Conservation (phyloP, 2,113 vertebrate species). For the Oryzias javanicus region DNA sequence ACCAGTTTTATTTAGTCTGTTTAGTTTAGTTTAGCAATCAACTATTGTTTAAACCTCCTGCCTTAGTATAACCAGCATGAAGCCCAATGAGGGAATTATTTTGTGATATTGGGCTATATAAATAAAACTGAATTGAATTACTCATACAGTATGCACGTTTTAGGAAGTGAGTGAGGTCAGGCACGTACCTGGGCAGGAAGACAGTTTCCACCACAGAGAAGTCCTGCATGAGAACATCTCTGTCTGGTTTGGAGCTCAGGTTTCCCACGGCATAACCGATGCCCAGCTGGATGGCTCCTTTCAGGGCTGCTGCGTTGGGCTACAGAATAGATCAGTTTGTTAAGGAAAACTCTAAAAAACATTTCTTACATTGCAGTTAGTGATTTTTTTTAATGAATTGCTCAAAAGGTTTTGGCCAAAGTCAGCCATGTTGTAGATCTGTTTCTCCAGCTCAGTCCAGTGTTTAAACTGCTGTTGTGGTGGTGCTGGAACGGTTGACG, state of each 20-base stretch:
- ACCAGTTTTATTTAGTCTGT: no score
- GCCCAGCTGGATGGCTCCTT: slow-evolving; percentile 93
- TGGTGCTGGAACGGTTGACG: no score
- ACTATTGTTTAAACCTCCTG: no score
- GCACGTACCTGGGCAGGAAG: slow-evolving; percentile 90
- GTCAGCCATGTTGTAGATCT: no score
- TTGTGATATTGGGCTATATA: no score
- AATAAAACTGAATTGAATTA: no score
- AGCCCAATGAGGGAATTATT: no score
- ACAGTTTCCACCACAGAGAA: slow-evolving; percentile 96
- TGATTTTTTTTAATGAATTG: not conserved
- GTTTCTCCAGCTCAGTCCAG: no score
- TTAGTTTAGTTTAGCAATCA: no score
- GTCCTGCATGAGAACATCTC: slow-evolving; percentile 98
- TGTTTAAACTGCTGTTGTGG: no score
- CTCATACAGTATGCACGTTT: no score
- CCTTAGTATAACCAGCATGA: no score
- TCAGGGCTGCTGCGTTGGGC: slow-evolving; percentile 89
- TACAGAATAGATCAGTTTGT: not conserved
- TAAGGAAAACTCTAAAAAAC: not conserved
- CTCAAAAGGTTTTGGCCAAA: not conserved
- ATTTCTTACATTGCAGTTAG: not conserved
- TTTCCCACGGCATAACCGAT: slow-evolving; percentile 95
- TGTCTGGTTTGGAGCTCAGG: slow-evolving; percentile 92
- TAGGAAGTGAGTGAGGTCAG: not conserved